Base-by-base conservation (phyloP, 2,888 invertebrate species). In the Anaspis maculata region DNA sequence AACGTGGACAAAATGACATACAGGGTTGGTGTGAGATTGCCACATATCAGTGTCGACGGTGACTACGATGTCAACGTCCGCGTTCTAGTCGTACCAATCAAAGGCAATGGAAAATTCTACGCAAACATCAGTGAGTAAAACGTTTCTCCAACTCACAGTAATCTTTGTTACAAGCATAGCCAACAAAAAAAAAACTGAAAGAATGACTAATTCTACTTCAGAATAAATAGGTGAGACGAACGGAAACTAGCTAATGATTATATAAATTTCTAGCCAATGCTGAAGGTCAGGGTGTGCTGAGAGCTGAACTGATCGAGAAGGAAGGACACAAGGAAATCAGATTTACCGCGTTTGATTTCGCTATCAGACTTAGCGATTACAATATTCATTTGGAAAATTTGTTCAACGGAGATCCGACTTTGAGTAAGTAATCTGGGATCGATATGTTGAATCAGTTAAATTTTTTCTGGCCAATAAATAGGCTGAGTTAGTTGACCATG, bases 61-160 rank as follows among this genome's bases (percentile, higher is more conserved):
- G 60, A 62, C 19, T 79, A 79, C 57, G 72, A 71, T 34, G 49
- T 79, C 9, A 71, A 78, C 48, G 69, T 73, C 0, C 64, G 68
- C 11, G 52, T 79, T 9, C 51, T 77, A n/a, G 59, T 73, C 3
- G 45, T 79, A 12, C 73, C 74, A 1, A 61, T 80, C 22, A 64
- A 64, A 6, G 79, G 79, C 27, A 62, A 72, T 16, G 80, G 80
- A 1, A 70, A 66, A 3, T 60, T 79, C 37, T 54, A 49, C n/a
- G 76, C 74, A 15, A 77, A 79, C 49, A 71, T 71, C 16, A 56
- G 73, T 73, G 45, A 65, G 66, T 41, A n/a, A 6, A 19, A 19
- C 19, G 5, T 19, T 19, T 19, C 5, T 19, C 19, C 19, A 30
- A n/a, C 27, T n/a, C n/a, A n/a, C n/a, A n/a, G n/a, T n/a, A n/a